Conservation (phyloP, 2,113 vertebrate species). For the Indri indri region DNA sequence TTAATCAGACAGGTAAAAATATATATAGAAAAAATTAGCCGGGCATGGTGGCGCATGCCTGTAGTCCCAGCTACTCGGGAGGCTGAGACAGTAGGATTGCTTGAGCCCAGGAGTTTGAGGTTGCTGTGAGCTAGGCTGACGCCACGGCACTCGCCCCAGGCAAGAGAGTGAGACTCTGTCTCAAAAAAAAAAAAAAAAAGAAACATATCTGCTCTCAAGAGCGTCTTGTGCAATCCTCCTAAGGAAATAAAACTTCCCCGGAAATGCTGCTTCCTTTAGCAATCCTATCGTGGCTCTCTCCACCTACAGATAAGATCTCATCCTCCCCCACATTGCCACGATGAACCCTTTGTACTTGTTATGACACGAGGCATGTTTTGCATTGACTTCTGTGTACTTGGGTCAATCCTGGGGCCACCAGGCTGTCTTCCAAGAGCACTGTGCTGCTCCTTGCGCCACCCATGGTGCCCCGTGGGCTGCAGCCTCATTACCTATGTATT, state of each 20-base stretch:
- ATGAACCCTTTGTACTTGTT: background rate
- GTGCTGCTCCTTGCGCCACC: background rate
- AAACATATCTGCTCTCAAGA: background rate
- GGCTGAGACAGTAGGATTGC: too few relatives aligned
- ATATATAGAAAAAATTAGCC: too few relatives aligned
- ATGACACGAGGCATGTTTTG: background rate
- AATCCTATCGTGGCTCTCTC: background rate
- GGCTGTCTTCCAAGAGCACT: background rate
- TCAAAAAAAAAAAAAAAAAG: background rate
- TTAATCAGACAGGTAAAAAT: too few relatives aligned
- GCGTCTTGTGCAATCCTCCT: background rate
- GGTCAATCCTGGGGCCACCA: background rate
- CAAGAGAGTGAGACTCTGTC: too few relatives aligned
- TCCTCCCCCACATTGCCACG: background rate
- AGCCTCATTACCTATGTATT: background rate
- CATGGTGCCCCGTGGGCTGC: background rate
- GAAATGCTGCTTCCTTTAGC: background rate
- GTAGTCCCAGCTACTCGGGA: too few relatives aligned
- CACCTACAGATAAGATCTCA: background rate
- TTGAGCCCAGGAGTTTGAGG: too few relatives aligned
- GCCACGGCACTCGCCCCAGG: too few relatives aligned
- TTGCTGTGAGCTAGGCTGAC: too few relatives aligned
- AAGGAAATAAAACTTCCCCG: background rate
- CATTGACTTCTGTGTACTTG: background rate
- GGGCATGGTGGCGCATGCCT: too few relatives aligned